Percentiles rank a stretch among this genome's conserved stretches.
Evolutionary conservation across 2,888 invertebrate species (phyloP).

Genomic region (Lamproptera curius): DNA sequence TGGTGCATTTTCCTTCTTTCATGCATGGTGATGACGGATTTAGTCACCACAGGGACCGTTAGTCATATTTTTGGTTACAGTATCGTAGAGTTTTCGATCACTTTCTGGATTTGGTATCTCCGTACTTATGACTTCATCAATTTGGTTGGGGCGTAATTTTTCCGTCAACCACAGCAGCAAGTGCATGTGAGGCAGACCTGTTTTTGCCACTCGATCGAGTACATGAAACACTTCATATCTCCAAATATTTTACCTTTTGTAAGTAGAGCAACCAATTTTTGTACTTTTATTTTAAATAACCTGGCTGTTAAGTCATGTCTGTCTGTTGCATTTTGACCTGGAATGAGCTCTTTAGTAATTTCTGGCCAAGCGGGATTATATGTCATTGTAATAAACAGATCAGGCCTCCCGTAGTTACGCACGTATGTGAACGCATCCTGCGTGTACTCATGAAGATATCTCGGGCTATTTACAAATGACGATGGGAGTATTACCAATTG

Average conservation of each 20-base stretch:
- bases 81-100: too few relatives aligned
- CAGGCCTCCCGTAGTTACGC: slow-evolving; percentile 22
- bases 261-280: too few relatives aligned
- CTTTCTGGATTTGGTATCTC: too few relatives aligned
- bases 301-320: slow-evolving; percentile 10
- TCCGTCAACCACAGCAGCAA: too few relatives aligned
- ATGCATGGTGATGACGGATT: slow-evolving; percentile 30
- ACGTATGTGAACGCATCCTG: slow-evolving; percentile 19
- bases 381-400: slow-evolving; percentile 29
- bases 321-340: slow-evolving; percentile 22
- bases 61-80: too few relatives aligned
- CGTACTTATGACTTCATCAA: too few relatives aligned
- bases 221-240: too few relatives aligned
- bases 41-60: slow-evolving; percentile 25
- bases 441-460: slow-evolving; percentile 28
- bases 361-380: slow-evolving; percentile 21
- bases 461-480: slow-evolving; percentile 19
- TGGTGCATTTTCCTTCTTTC: slow-evolving; percentile 21
- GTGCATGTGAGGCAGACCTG: too few relatives aligned
- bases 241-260: too few relatives aligned
- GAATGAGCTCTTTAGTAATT: slow-evolving; percentile 26
- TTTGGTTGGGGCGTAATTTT: too few relatives aligned
- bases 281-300: too few relatives aligned
- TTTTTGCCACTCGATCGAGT: too few relatives aligned
- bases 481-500: slow-evolving; percentile 7